A percentile compares a stretch with the other conserved stretches of the same genome.
These are phyloP conservation scores for Triplophysa tibetana DNA, from an alignment of 2,113 vertebrate genomes.

Conservation along the genomic window DNA sequence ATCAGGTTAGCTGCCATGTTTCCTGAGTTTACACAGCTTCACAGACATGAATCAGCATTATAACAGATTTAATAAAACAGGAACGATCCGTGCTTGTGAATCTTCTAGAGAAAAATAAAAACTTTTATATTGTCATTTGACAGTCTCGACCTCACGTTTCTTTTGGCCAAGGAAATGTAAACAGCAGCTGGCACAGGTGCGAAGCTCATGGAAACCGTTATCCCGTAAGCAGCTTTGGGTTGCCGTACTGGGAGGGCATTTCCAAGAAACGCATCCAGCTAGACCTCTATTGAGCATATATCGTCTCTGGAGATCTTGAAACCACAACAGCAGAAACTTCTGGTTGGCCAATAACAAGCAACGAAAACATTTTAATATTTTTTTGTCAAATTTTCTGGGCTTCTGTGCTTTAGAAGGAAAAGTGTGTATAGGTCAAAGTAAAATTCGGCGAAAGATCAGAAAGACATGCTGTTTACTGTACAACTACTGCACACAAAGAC, in stretches of 20 bases:
- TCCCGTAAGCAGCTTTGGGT: slow-evolving; percentile 37
- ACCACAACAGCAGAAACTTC: slow-evolving; percentile 8
- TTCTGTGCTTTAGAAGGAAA: too few species aligned
- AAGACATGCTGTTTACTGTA: too few species aligned
- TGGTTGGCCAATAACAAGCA: background rate
- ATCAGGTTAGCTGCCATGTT: background rate
- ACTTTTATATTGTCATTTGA: background rate
- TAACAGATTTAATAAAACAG: background rate
- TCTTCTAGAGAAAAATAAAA: background rate
- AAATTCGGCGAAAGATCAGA: too few species aligned
- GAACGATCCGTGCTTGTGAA: background rate
- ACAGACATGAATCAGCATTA: background rate
- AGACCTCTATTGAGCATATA: background rate
- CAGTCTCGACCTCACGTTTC: background rate
- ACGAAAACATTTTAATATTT: too few species aligned
- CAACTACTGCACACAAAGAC: background rate
- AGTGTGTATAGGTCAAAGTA: too few species aligned
- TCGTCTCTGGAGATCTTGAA: slow-evolving; percentile 14
- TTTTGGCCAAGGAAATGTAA: slow-evolving; percentile 27
- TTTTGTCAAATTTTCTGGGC: too few species aligned
- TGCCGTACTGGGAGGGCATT: background rate
- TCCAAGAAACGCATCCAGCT: slow-evolving; percentile 10
- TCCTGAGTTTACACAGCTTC: background rate
- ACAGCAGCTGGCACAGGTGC: slow-evolving; percentile 17
- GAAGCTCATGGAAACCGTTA: slow-evolving; percentile 37